Base-by-base conservation (phyloP, 2,113 vertebrate genomes). In the Gracilinanus agilis region DNA sequence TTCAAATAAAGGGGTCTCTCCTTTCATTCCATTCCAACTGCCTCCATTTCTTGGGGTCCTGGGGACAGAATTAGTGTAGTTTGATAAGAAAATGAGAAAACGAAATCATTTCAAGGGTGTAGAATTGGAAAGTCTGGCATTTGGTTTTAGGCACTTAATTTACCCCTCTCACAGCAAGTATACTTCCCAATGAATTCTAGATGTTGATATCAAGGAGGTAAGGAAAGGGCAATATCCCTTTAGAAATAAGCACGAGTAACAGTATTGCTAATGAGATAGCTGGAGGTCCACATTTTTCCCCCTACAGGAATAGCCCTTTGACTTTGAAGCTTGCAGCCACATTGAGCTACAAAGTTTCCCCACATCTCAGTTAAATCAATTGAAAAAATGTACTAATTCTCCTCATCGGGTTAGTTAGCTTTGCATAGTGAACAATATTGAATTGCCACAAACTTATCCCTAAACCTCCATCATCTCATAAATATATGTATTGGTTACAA, bases 51-150 rank as follows among this genome's bases (percentile, higher is more conserved):
- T 83, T 40, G 19, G 19, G 67, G 67, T 83, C 6, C 16, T 83
- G 1, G 67, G 92, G 53, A 44, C 19, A 95, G 49, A 93, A 27
- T 54, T 24, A 19, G 1, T 53, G 11, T 7, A 90, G 16, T 49
- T 27, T 91, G 53, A 56, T 11, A 8, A 91, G 54, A 92, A 95
- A 61, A 94, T 91, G 54, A 90, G 44, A 92, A 95, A 94, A 94
- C 67, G 75, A 96, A 91, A 58, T 40, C 7, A 95, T 90, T 95
- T 91, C 19, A 92, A 91, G 27, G 88, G 92, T 96, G 16, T 92
- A 58, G 89, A 92, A 40, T 88, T 75, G 53, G 53, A n/a, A 89
- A 24, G 19, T 21, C 91, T 53, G 90, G 34, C 90, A 44, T 96
- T 90, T 91, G 94, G 91, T 75, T 93, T 88, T 92, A 44, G 91